These are phyloP conservation scores for Oryzias curvinotus DNA, from an alignment of 2,113 vertebrate species.

Conservation along the genomic window DNA sequence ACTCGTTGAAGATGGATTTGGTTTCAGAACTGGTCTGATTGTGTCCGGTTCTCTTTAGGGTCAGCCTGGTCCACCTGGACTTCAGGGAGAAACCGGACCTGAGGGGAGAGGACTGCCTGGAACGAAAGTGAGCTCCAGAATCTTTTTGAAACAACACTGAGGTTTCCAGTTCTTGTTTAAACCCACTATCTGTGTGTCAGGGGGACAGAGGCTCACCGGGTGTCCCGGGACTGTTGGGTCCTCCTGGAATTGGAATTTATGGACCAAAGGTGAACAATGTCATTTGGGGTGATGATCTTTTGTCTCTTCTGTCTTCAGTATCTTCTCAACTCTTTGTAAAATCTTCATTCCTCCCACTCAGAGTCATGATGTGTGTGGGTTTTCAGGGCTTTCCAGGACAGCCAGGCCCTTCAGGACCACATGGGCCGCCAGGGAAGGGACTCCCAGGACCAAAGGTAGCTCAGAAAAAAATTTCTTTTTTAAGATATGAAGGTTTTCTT, in stretches of 20 bases:
- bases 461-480: not conserved
- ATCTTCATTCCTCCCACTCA: not conserved
- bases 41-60: slow-evolving; percentile 68
- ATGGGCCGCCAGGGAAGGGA: slow-evolving; percentile 76
- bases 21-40: not conserved
- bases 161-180: not conserved
- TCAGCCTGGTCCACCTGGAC: slow-evolving; percentile 76
- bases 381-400: slow-evolving; percentile 79
- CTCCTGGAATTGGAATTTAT: slow-evolving; percentile 67
- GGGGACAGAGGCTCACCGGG: slow-evolving; percentile 80
- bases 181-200: slow-evolving; percentile 48
- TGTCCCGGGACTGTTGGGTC: slow-evolving; percentile 70
- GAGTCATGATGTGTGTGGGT: not conserved
- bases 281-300: not conserved
- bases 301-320: not conserved
- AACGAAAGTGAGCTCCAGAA: slow-evolving; percentile 76
- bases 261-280: slow-evolving; percentile 80
- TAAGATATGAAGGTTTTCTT: not conserved
- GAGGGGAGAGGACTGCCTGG: slow-evolving; percentile 81
- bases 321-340: not conserved
- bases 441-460: slow-evolving; percentile 85
- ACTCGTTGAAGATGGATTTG: not conserved
- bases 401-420: slow-evolving; percentile 73
- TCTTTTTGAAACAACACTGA: not conserved
- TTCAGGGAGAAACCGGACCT: slow-evolving; percentile 78